Base-by-base conservation (phyloP, 2,888 invertebrate species). In the Stenichneumon culpator region DNA sequence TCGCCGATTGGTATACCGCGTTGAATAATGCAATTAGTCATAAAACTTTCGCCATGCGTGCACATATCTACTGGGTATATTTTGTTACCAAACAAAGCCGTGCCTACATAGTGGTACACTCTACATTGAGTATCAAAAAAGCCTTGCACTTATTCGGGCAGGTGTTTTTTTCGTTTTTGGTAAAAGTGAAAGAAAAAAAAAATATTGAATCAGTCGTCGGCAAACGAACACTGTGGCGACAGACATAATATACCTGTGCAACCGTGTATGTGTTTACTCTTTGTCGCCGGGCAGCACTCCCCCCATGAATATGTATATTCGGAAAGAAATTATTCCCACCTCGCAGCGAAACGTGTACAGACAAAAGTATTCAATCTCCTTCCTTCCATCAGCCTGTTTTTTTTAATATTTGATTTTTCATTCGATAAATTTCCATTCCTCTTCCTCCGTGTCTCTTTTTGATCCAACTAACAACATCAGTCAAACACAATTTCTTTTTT, bases 291-390 rank as follows among this genome's bases (percentile, higher is more conserved):
- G 47, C 32, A 28, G 44, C 57, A 69, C 69, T 39, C 39, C 65
- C 68, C 50, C 60, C 89, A 89, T 89, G 89, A 91, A 91, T 91
- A 91, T 91, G 90, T 89, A 91, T 90, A 90, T 91, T 85, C 86
- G 80, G 52, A 85, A 88, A 88, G 89, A 89, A 91, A 89, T 90
- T 91, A 87, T 86, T 88, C 83, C 84, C 73, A 81, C 83, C 69
- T 11, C 60, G 85, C 83, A 85, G 72, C 79, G 32, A 50, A 63
- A 70, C 67, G 67, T 79, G 52, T 70, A 36, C 44, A 73, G 74
- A 67, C 19, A 74, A 63, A 83, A 78, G 65, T 28, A 79, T 47
- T 60, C 72, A 22, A 28, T 25, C 36, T 57, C 63, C 60, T 63
- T 67, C 44, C 47, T 44, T 75, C 50, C 14, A 75, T 36, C n/a